Evolutionary conservation across 2,888 invertebrate species (phyloP).

Genomic region (Panzeria rudis): DNA sequence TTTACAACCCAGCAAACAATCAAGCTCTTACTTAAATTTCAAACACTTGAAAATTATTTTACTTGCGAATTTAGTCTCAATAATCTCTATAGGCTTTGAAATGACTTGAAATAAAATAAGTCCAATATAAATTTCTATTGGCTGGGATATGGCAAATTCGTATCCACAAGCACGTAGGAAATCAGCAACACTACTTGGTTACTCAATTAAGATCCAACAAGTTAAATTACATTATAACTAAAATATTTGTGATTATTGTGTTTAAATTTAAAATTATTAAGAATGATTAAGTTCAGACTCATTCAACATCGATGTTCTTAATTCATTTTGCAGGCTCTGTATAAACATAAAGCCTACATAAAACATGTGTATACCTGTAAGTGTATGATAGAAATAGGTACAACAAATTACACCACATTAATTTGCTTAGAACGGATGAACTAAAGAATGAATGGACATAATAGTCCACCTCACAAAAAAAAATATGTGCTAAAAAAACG

Average conservation of each 20-base stretch:
- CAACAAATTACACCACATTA: constrained; percentile 50
- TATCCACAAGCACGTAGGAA: not conserved
- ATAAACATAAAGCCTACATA: not conserved
- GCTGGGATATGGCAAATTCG: not conserved
- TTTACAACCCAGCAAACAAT: not conserved
- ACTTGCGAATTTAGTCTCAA: too few species aligned
- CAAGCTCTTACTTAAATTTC: too few species aligned
- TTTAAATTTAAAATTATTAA: too few species aligned
- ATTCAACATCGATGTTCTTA: not conserved
- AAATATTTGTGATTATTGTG: not conserved
- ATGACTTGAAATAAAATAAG: too few species aligned
- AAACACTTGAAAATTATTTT: not conserved
- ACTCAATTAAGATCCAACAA: not conserved
- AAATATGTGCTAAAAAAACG: not conserved
- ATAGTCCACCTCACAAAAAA: constrained; percentile 25
- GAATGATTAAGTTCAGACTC: too few species aligned
- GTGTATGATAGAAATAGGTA: not conserved
- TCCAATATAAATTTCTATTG: not conserved
- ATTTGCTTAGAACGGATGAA: constrained; percentile 31
- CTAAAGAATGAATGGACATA: not conserved
- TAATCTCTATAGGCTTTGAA: too few species aligned
- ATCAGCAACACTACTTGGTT: not conserved
- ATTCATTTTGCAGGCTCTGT: not conserved
- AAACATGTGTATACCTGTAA: not conserved
- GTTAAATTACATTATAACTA: not conserved